Base-by-base conservation (phyloP, 2,888 invertebrate genomes). In the Drosophila seclusa region DNA sequence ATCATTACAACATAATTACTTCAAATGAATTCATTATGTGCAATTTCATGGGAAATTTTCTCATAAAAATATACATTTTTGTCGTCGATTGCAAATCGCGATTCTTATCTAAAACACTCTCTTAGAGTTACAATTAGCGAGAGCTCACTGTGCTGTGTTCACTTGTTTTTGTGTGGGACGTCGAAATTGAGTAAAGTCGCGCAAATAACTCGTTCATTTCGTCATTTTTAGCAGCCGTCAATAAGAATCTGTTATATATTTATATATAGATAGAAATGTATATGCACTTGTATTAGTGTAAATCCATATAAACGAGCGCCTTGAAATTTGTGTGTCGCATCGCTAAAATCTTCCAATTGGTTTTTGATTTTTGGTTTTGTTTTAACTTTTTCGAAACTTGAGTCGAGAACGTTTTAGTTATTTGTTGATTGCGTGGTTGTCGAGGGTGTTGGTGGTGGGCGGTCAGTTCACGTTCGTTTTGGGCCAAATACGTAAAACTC, bases 171-270 rank as follows among this genome's bases (percentile, higher is more conserved):
- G 72, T 78, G 78, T 78, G 78, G 78, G 78, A 54, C 40, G 78
- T 53, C 68, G 21, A 72, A 76, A 76, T 76, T 85, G 74, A 82
- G 73, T 71, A 62, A 80, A 84, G 85, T 82, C 84, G 84, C 82
- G 82, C 80, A 82, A 84, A 85, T 81, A 87, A 87, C 85, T 83
- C 81, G 85, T 74, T 85, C 85, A 74, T 78, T 85, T 87, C 81
- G 84, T 87, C 84, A 85, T 82, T 87, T 77, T 68, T 54, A 75
- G 77, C 82, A 71, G 70, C 64, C 65, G 73, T 83, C 76, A 83
- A 86, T 83, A 86, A 86, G 81, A 81, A 83, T 81, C 73, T 76
- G 78, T 74, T 74, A 78, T 73, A 73, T 54, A 49, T 42, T 49
- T 58, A 55, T 49, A 53, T 38, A 69, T 29, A 60, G 24, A 60